phyloP scores from a whole-genome alignment of 2,113 vertebrate genomes.

The Spilogale gracilis region DNA sequence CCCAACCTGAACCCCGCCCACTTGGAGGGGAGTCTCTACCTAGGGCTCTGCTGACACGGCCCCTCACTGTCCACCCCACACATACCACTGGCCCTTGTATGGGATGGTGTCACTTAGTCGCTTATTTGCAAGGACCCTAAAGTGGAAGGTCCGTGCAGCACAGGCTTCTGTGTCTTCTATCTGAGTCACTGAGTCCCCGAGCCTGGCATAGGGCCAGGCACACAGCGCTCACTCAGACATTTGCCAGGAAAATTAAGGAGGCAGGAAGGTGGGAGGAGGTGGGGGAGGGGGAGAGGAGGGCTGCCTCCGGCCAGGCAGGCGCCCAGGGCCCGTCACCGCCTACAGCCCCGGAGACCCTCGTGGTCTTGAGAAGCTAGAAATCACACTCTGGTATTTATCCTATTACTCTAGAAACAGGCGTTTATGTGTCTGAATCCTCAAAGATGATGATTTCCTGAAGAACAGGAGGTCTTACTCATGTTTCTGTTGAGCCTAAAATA shows the following conservation, averaged over 20 bases:
- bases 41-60: rapidly evolving
- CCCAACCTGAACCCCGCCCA: rapidly evolving
- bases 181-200: rapidly evolving
- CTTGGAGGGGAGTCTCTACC: rapidly evolving
- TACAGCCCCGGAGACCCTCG: rapidly evolving
- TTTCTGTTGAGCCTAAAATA: no score
- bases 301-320: rapidly evolving
- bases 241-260: rapidly evolving
- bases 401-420: neutral
- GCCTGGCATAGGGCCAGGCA: rapidly evolving
- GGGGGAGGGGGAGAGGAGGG: no score
- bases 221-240: rapidly evolving
- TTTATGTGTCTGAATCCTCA: neutral
- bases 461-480: rapidly evolving
- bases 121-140: neutral
- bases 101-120: rapidly evolving
- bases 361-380: neutral
- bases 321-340: rapidly evolving
- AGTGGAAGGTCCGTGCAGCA: rapidly evolving
- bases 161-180: neutral
- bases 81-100: rapidly evolving
- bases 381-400: no score
- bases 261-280: rapidly evolving
- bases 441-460: neutral
- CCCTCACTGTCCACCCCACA: no score